Percentiles rank a stretch among this genome's conserved stretches.
phyloP scores from a whole-genome alignment of 1,140 invertebrate species.

The Dufourea novaeangliae region DNA sequence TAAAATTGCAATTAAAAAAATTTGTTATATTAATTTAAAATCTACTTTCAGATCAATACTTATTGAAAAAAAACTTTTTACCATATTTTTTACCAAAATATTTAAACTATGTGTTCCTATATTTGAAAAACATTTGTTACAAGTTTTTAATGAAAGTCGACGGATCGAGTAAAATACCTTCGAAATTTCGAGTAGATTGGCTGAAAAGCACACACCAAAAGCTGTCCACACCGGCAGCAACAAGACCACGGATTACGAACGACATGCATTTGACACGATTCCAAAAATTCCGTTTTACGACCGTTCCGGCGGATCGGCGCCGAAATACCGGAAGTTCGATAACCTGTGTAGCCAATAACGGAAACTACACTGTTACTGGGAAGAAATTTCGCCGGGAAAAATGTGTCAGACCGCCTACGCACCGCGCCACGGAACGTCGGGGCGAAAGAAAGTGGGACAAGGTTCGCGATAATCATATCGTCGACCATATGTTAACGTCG shows the following conservation, averaged over 20 bases:
- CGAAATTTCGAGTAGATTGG: not conserved
- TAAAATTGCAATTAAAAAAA: too few relatives aligned
- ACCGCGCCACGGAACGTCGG: not conserved
- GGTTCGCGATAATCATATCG: conserved; percentile 62
- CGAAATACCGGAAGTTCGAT: conserved; percentile 8
- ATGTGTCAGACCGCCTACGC: conserved; percentile 38
- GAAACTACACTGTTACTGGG: not conserved
- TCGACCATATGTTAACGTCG: conserved; percentile 35
- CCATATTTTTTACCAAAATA: too few relatives aligned
- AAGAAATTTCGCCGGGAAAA: conserved; percentile 32
- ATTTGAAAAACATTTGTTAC: too few relatives aligned
- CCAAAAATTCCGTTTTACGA: not conserved
- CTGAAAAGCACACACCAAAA: not conserved
- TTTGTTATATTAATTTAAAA: too few relatives aligned
- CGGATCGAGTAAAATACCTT: too few relatives aligned
- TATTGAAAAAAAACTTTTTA: too few relatives aligned
- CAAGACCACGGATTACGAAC: not conserved
- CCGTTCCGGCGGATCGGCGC: not conserved
- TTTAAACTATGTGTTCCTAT: too few relatives aligned
- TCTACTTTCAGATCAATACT: too few relatives aligned
- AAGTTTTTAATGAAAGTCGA: too few relatives aligned
- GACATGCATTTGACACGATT: not conserved
- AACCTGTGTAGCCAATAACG: not conserved
- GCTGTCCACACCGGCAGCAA: not conserved
- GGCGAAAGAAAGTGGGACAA: conserved; percentile 56